Conservation (phyloP, 2,113 vertebrate genomes). For the Hydrolagus affinis region DNA sequence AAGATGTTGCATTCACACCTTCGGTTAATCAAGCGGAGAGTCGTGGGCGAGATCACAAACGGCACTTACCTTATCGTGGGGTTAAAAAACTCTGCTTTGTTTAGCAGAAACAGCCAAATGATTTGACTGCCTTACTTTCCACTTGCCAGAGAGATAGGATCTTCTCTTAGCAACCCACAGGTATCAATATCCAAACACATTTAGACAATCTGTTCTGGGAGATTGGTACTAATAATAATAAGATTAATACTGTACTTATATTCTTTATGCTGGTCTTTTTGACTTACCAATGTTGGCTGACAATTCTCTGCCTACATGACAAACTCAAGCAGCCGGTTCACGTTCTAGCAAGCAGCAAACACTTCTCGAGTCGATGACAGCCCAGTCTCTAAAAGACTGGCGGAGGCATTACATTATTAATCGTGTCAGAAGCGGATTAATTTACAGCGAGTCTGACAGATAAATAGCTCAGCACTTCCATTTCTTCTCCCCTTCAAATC, state of each 20-base stretch:
- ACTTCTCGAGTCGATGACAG: neutral
- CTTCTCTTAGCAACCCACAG: neutral
- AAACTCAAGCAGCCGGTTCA: neutral
- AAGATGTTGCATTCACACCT: neutral
- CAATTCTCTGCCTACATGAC: neutral
- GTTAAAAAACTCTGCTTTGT: neutral
- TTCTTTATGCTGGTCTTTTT: neutral
- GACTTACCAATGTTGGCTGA: neutral
- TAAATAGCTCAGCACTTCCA: neutral
- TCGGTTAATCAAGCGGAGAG: neutral
- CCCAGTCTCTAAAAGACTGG: neutral
- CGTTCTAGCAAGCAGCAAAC: neutral
- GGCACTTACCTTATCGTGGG: neutral
- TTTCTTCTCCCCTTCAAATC: neutral
- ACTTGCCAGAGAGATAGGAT: neutral
- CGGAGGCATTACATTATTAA: conserved; percentile 9
- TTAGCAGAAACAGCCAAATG: neutral
- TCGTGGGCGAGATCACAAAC: neutral
- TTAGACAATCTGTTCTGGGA: neutral
- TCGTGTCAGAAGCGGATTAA: neutral
- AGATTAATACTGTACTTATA: neutral
- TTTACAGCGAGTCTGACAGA: neutral
- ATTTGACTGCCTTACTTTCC: neutral
- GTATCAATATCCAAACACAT: neutral
- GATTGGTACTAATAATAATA: neutral